Evolutionary conservation across 1,140 invertebrate genomes (phyloP), one percentile per base, ranked within the genome.

Genomic region (Cephus cinctus): DNA sequence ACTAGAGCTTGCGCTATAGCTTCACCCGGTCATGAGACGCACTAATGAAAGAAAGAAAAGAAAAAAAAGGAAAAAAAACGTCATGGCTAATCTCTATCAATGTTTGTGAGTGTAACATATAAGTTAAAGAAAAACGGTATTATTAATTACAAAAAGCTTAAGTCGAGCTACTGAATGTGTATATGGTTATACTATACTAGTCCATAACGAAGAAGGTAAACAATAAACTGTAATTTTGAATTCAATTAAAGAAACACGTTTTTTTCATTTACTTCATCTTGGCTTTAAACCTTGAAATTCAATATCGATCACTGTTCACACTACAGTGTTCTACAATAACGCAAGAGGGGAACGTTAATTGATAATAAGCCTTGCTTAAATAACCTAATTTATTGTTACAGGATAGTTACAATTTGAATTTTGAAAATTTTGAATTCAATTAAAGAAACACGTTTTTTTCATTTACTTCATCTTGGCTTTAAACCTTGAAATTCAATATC

Each of bases 191-290:
- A 69, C 53, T 73, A 75, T 72, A 74, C 69, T 76, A 76, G 70
- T 75, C 71, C 72, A 71, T 69, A 74, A n/a, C n/a, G n/a, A n/a
- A n/a, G 58, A 74, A 74, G 73, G 61, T 67, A 69, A 73, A 71
- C 63, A 75, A 76, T 76, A 73, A 75, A 73, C 68, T 73, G 70
- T 74, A 76, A 74, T 74, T 76, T 76, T 76, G 71, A 76, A 75
- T 66, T 75, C 70, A 71, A 55, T 55, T 60, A 35, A 53, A 58
- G 58, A 61, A 57, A n/a, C n/a, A n/a, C n/a, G 20, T 49, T 30
- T 43, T 43, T 49, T 20, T 40, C 15, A 34, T 35, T 43, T 5
- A 30, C n/a, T n/a, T n/a, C 42, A 40, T 18, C 14, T 40, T 47
- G n/a, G n/a, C 18, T 31, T 38, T 47, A 47, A 40, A 40, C 40